Base-by-base conservation (phyloP, 2,888 invertebrate genomes). In the Baronia brevicornis region DNA sequence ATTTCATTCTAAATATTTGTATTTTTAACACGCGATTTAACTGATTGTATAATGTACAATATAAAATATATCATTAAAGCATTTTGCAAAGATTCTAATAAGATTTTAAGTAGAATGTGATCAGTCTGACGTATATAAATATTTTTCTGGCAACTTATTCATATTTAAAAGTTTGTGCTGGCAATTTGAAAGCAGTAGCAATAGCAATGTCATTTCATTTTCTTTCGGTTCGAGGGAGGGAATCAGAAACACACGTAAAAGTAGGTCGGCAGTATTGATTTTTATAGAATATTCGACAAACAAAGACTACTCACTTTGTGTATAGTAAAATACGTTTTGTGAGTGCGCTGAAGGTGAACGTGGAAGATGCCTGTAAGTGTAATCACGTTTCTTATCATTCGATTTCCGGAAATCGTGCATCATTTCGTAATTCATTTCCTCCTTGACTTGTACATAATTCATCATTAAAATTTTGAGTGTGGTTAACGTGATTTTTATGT, bases 201-300 rank as follows among this genome's bases (percentile, higher is more conserved):
- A n/a, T n/a, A n/a, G n/a, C n/a, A n/a, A 21, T 46, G 51, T 52
- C 52, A 53, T 41, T 46, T 46, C 43, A 44, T 48, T 49, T 51
- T 43, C 42, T 39, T 43, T 37, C 39, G 43, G n/a, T n/a, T n/a
- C n/a, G n/a, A n/a, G n/a, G 39, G 43, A 41, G 34, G 37, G 44
- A 51, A 51, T 44, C 39, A 44, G 38, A 43, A 43, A 43, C 43
- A 32, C 63, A 55, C 55, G 56, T 57, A 53, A 68, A 74, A 74
- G 62, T 77, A 75, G 78, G 77, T 78, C 71, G 70, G 51, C 60
- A 47, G 53, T 72, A 79, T 77, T 72, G 79, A 79, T 78, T 80
- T 78, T 78, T 69, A 51, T 49, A 46, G 46, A 63, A 55, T 61
- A 65, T 60, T 64, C 59, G 51, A 50, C 63, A 59, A 66, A 67